Conservation (phyloP, 2,888 invertebrate species). For the Lycocerus yunnanus region DNA sequence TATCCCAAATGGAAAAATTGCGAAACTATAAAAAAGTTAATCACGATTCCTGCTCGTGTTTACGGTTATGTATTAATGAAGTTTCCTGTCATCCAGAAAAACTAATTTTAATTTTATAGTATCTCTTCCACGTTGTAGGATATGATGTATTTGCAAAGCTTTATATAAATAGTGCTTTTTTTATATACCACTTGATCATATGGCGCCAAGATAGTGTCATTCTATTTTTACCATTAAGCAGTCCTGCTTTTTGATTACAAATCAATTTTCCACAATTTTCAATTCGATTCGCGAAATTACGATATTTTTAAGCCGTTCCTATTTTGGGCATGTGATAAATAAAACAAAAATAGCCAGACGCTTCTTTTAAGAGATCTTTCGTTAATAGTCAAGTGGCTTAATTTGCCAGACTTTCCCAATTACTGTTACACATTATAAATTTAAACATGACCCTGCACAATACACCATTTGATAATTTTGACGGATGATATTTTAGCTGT, state of each 20-base stretch:
- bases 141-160: constrained; percentile 3
- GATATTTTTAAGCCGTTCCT: not conserved
- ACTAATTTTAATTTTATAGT: constrained; percentile 11
- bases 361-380: not conserved
- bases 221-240: constrained; percentile 21
- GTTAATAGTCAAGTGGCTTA: not conserved
- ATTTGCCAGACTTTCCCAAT: constrained; percentile 3
- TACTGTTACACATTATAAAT: constrained; percentile 1
- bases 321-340: not conserved
- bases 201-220: constrained; percentile 28
- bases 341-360: constrained; percentile 1
- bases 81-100: not conserved
- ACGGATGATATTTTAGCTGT: not conserved
- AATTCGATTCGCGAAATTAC: not conserved
- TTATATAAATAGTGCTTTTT: constrained; percentile 20
- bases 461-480: constrained; percentile 2
- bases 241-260: constrained; percentile 9
- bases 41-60: not conserved
- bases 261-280: not conserved
- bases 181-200: constrained; percentile 25
- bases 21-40: not conserved
- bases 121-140: constrained; percentile 2
- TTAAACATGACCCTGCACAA: constrained; percentile 12
- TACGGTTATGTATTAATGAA: not conserved
- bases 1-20: not conserved